A percentile compares a stretch with the other conserved stretches of the same genome.
Conservation (phyloP, 2,113 vertebrate species). For the Platanista minor region DNA sequence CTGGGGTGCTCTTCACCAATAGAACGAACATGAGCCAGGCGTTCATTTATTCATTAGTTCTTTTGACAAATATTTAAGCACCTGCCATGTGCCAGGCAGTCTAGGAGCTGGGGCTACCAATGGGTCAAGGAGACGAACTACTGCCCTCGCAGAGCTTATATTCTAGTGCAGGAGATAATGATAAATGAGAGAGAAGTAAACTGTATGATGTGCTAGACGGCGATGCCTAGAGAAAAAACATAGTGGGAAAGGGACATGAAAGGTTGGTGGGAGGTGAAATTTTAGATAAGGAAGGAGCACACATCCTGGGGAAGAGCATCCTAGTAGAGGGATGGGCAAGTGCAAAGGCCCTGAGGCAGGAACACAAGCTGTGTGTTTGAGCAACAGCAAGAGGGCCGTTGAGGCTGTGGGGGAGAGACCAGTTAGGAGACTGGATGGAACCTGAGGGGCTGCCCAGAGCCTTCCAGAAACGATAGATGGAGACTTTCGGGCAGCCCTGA, state of each 20-base stretch:
- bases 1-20: not conserved
- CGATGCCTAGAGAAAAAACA: not conserved
- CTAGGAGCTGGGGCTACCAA: not conserved
- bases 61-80: not conserved
- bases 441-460: not conserved
- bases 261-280: not conserved
- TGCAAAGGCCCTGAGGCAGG: not conserved
- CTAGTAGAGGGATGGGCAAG: not conserved
- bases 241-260: not conserved
- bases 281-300: not conserved
- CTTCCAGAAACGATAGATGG: not conserved
- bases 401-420: not conserved
- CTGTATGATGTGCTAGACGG: fast-evolving
- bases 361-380: not conserved
- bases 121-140: not conserved
- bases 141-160: not conserved
- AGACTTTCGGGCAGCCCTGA: not conserved
- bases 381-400: fast-evolving
- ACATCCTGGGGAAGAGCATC: not conserved
- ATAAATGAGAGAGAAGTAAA: not conserved
- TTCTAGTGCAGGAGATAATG: not conserved
- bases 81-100: not conserved
- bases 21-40: not conserved
- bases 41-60: not conserved
- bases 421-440: not conserved